These are phyloP conservation scores for Cherax destructor DNA, from an alignment of 1,140 invertebrate species.

Conservation along the genomic window DNA sequence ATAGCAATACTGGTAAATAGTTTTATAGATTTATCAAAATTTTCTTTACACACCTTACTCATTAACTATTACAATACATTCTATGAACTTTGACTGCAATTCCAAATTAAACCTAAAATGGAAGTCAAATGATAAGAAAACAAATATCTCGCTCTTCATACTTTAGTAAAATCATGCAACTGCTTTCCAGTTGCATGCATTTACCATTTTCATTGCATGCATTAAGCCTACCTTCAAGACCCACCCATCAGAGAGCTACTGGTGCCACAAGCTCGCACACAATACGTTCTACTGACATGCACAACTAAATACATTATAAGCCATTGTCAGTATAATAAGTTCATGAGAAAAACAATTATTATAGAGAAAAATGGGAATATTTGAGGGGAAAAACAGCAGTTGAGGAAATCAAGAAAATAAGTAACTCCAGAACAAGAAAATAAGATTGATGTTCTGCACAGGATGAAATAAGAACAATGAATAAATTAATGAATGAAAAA, in stretches of 20 bases:
- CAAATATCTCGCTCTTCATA: neutral
- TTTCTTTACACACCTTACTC: neutral
- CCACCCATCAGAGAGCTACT: neutral
- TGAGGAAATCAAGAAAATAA: neutral
- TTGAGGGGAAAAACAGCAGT: neutral
- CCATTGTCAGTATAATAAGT: too few species aligned
- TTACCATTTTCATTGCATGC: neutral
- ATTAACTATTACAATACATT: neutral
- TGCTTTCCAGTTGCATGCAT: neutral
- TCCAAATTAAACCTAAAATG: neutral
- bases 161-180: neutral
- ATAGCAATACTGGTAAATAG: too few species aligned
- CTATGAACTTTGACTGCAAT: neutral
- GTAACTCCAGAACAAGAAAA: neutral
- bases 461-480: neutral
- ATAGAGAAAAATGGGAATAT: neutral
- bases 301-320: neutral
- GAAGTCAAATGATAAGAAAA: neutral
- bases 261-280: neutral
- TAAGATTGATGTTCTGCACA: neutral
- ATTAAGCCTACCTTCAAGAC: neutral
- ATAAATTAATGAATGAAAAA: neutral
- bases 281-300: neutral
- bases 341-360: neutral
- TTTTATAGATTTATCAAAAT: too few species aligned